Base-by-base conservation (phyloP, 2,113 vertebrate genomes). In the Psophia crepitans region DNA sequence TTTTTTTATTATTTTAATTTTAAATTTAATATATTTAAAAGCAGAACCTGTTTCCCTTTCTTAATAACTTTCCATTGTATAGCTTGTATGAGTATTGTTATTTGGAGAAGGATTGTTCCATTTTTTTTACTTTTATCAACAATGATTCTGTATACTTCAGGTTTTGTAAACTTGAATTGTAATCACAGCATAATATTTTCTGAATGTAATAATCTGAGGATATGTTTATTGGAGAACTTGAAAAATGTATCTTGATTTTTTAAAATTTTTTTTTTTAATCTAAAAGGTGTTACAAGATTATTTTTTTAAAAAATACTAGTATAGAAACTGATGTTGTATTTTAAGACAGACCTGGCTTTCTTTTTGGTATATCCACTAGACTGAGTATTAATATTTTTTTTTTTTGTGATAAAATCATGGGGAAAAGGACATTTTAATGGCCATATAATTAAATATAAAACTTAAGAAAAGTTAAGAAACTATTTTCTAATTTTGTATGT, bases 401-500 rank as follows among this genome's bases (percentile, higher is more conserved):
- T 53, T 24, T 87, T 84, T 27, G 18, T 82, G 23, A 53, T 53
- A 76, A 73, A 75, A 83, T 3, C 1, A 2, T 20, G 2, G 5
- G 27, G 12, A 6, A 16, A 70, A 11, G 24, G 41, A 68, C 35
- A 60, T 64, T 76, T 68, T 71, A 66, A 39, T 82, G 48, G 56
- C 56, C 14, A 12, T 88, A 5, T 35, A 68, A 71, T 76, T 61
- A 64, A 91, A 87, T 84, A 37, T 39, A 71, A 85, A 90, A 91
- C 35, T 78, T 53, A 39, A 3, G 75, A 64, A 48, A 68, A 71
- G 27, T 53, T 37, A 48, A 11, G 68, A 95, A 95, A 91, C 87
- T 70, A 82, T 94, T 74, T 89, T 70, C 90, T 76, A 68, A 84
- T 93, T 88, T 88, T 77, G 20, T 88, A 12, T 88, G 71, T 93